A percentile compares a stretch with the other conserved stretches of the same genome.
Conservation (phyloP, 1,140 invertebrate genomes). For the Rhagoletis zephyria region DNA sequence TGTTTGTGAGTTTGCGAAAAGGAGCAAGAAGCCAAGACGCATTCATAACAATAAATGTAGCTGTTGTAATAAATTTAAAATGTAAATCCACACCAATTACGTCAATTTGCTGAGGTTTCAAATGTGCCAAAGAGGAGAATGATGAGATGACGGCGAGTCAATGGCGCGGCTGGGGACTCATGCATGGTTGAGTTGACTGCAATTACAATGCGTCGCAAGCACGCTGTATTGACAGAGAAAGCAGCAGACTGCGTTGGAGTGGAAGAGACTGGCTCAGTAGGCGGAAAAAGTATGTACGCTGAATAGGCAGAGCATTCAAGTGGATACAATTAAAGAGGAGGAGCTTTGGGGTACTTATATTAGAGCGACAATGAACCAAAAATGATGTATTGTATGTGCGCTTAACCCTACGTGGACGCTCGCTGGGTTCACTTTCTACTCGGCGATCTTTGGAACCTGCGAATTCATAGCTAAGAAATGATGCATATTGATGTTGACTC, state of each 20-base stretch:
- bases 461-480: too few relatives aligned
- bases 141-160: background rate
- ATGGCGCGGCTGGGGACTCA: conserved; percentile 7
- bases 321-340: background rate
- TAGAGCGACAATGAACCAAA: too few relatives aligned
- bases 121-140: conserved; percentile 29
- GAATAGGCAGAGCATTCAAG: background rate
- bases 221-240: background rate
- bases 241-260: background rate
- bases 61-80: conserved; percentile 39
- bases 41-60: background rate
- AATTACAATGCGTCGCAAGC: conserved; percentile 6
- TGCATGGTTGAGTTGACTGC: conserved; percentile 27
- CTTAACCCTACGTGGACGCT: too few relatives aligned
- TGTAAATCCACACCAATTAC: conserved; percentile 48
- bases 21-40: background rate
- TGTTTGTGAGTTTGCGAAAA: too few relatives aligned
- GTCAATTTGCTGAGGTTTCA: conserved; percentile 41
- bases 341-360: too few relatives aligned
- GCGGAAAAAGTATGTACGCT: background rate
- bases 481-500: too few relatives aligned
- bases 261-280: background rate
- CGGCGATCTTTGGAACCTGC: too few relatives aligned
- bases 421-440: too few relatives aligned
- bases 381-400: too few relatives aligned